These are phyloP conservation scores for Danio albolineatus DNA, from an alignment of 2,797 vertebrate species.

Conservation along the genomic window DNA sequence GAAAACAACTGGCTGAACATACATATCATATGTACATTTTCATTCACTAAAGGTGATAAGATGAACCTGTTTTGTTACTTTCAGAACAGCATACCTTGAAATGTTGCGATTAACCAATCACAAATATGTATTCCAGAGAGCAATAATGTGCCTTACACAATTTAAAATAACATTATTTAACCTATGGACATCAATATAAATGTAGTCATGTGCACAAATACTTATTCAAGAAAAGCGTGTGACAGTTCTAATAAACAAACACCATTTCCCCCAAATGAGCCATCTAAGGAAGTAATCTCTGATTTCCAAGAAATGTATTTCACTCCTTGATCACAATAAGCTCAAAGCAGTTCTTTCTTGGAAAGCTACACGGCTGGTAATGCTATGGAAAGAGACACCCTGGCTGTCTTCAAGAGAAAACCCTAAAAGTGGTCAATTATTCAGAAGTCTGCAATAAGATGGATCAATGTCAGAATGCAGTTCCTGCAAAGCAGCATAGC, in stretches of 20 bases:
- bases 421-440: conserved; percentile 52
- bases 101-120: too few relatives aligned
- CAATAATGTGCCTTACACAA: too few relatives aligned
- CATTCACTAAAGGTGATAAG: too few relatives aligned
- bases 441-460: conserved; percentile 55
- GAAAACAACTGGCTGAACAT: too few relatives aligned
- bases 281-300: background rate
- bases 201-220: too few relatives aligned
- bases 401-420: conserved; percentile 12
- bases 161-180: too few relatives aligned
- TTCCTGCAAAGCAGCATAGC: conserved; percentile 48
- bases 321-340: background rate
- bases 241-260: background rate
- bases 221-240: too few relatives aligned
- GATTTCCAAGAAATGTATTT: background rate
- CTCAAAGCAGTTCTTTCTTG: conserved; percentile 39
- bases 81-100: too few relatives aligned
- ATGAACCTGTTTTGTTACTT: too few relatives aligned
- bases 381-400: conserved; percentile 52
- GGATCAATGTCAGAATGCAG: conserved; percentile 52
- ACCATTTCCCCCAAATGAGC: background rate
- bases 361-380: conserved; percentile 34
- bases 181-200: too few relatives aligned
- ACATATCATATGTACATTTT: too few relatives aligned
- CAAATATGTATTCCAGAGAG: too few relatives aligned